These are phyloP conservation scores for Pristiophorus japonicus DNA, from an alignment of 2,113 vertebrate genomes.

Conservation along the genomic window DNA sequence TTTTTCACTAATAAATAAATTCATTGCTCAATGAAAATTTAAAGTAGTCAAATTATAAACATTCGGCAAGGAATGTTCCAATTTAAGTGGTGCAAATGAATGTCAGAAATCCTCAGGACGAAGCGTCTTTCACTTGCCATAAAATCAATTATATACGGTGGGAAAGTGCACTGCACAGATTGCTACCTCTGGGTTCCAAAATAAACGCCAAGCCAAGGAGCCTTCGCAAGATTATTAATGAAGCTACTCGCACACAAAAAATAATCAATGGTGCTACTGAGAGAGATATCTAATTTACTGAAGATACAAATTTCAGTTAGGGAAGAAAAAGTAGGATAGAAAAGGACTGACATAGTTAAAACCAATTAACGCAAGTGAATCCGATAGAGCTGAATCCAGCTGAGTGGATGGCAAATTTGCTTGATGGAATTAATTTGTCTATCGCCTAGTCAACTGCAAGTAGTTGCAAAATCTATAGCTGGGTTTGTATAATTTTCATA, in stretches of 20 bases:
- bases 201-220: not conserved
- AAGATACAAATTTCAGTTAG: not conserved
- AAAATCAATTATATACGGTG: not conserved
- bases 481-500: not conserved
- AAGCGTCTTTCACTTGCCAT: not conserved
- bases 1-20: not conserved
- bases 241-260: not conserved
- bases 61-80: not conserved
- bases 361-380: not conserved
- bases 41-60: too few relatives aligned
- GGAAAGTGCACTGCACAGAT: not conserved
- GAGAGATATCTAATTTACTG: not conserved
- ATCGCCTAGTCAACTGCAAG: not conserved
- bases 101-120: not conserved
- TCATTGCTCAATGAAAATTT: not conserved
- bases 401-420: not conserved
- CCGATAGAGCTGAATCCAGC: not conserved
- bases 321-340: not conserved
- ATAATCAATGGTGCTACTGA: not conserved
- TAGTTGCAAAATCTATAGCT: not conserved
- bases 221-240: not conserved
- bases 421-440: not conserved
- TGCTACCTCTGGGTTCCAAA: not conserved
- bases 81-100: not conserved
- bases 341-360: not conserved